phyloP scores from a whole-genome alignment of 2,113 vertebrate species.

The Laticauda laticaudata region DNA sequence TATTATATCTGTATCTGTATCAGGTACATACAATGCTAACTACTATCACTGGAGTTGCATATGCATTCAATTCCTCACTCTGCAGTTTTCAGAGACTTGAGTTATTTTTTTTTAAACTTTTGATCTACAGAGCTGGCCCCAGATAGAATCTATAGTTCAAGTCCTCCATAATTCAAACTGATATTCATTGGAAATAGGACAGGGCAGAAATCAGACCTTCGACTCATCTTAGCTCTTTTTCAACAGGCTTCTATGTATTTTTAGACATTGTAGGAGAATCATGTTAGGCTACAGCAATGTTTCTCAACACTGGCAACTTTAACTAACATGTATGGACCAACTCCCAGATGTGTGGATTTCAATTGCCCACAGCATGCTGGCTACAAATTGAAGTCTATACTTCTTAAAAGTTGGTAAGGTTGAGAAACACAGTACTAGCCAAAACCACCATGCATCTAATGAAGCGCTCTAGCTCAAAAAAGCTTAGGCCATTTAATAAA shows the following conservation, averaged over 20 bases:
- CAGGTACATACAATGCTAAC: background rate
- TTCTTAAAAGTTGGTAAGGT: background rate
- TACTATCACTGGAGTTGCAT: background rate
- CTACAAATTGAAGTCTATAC: background rate
- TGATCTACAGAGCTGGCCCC: too few relatives aligned
- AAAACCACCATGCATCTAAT: background rate
- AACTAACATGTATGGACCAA: background rate
- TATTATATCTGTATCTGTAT: background rate
- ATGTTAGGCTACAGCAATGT: background rate
- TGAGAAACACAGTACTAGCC: background rate
- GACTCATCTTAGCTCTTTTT: background rate
- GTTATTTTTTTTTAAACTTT: background rate
- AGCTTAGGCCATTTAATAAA: background rate
- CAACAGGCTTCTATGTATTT: background rate
- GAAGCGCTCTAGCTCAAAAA: background rate
- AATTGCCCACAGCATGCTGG: background rate
- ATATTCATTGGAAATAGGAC: background rate
- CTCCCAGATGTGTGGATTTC: background rate
- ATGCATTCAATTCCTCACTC: background rate
- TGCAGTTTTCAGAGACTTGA: background rate
- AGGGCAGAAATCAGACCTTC: background rate
- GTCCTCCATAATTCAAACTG: background rate
- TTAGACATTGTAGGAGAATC: background rate
- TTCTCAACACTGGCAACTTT: background rate
- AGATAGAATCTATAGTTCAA: background rate